Evolutionary conservation across 2,113 vertebrate species (phyloP), one percentile per base, ranked within the genome.

Genomic region (Nerophis ophidion): DNA sequence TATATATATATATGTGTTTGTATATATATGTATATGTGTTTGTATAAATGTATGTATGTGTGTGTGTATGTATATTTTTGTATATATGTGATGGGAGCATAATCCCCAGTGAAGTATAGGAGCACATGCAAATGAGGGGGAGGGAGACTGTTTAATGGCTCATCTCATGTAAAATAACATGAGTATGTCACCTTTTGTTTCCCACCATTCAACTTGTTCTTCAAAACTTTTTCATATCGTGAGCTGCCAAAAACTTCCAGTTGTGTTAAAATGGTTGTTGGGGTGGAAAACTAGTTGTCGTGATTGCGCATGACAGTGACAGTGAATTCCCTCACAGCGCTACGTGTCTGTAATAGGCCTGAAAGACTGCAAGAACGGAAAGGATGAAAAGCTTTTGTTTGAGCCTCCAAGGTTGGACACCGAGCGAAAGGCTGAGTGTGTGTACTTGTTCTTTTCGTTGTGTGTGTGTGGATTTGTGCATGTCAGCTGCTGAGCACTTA

Each of bases 381-480:
- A 76, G 79, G 77, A 85, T 83, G 80, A 87, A 82, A 76, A 68
- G 81, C 81, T 82, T 88, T 88, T 84, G 81, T 83, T 85, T 63
- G 68, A 83, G 72, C 75, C 61, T 82, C 63, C 66, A 66, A 81
- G 71, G 74, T 72, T 79, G 68, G 68, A 75, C 72, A 84, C 78
- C 83, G 79, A 85, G 71, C 73, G 76, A 71, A 69, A 51, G 66
- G 67, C 67, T 57, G 65, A 54, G 57, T 72, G 62, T 63, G 16
- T 40, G 6, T 42, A 60, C 33, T 42, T 61, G 53, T 57, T 40
- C 51, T 38, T 40, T 45, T 54, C 11, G 12, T 40, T 53, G 64
- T 47, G 49, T 48, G 55, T 60, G 51, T 55, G 42, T 48, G 70
- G 51, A 57, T 60, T 53, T 48, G 46, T 61, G 73, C 54, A 26